These are phyloP conservation scores for Serranus cabrilla DNA, from an alignment of 2,797 vertebrate species.

Conservation along the genomic window DNA sequence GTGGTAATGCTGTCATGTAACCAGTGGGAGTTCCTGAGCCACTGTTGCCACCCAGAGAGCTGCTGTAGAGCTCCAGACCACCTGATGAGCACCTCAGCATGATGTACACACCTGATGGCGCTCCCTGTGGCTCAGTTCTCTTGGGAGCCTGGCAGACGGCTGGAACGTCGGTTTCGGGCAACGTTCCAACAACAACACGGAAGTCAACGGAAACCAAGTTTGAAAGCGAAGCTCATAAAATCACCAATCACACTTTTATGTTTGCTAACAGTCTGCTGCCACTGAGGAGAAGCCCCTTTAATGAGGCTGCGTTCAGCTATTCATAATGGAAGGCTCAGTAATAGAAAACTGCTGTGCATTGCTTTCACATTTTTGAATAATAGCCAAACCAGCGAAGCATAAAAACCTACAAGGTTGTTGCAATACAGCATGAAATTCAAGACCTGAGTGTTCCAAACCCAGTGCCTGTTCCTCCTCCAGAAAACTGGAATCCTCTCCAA, in stretches of 20 bases:
- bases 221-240: slow-evolving; percentile 75
- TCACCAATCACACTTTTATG: slow-evolving; percentile 73
- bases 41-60: slow-evolving; percentile 72
- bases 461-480: slow-evolving; percentile 60
- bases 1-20: slow-evolving; percentile 29
- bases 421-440: slow-evolving; percentile 75
- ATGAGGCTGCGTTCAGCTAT: slow-evolving; percentile 73
- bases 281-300: slow-evolving; percentile 70
- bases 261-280: slow-evolving; percentile 72
- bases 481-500: slow-evolving; percentile 38
- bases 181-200: slow-evolving; percentile 71
- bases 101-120: slow-evolving; percentile 68
- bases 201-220: slow-evolving; percentile 70
- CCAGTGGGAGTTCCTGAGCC: slow-evolving; percentile 44
- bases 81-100: slow-evolving; percentile 53
- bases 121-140: slow-evolving; percentile 48
- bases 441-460: slow-evolving; percentile 59
- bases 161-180: slow-evolving; percentile 56
- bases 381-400: slow-evolving; percentile 71
- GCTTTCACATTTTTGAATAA: slow-evolving; percentile 77
- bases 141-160: slow-evolving; percentile 53
- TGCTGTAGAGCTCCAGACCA: slow-evolving; percentile 42
- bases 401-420: slow-evolving; percentile 67
- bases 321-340: slow-evolving; percentile 69
- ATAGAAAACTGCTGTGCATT: slow-evolving; percentile 79